These are phyloP conservation scores for Emydura subglobosa DNA, from an alignment of 2,113 vertebrate genomes.

Conservation along the genomic window DNA sequence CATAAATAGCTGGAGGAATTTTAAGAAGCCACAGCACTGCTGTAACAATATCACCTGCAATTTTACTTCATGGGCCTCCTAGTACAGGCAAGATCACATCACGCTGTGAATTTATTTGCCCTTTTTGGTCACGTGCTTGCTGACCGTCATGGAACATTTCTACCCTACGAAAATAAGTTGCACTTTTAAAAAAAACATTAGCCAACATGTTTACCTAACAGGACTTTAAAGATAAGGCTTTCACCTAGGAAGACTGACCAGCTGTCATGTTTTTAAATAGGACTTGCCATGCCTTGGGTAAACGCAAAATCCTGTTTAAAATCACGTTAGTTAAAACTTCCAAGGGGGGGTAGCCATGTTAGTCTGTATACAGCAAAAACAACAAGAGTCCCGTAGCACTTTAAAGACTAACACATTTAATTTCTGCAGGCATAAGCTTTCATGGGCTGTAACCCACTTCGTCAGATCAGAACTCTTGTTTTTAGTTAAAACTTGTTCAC, in stretches of 20 bases:
- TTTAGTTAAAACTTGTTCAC: slow-evolving; percentile 28
- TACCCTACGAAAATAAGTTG: too few relatives aligned
- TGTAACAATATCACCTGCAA: neutral
- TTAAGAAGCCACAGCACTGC: neutral
- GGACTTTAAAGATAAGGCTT: neutral
- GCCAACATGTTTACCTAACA: neutral
- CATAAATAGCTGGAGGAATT: neutral
- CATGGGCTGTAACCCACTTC: too few relatives aligned
- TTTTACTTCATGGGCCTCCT: too few relatives aligned
- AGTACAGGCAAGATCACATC: neutral
- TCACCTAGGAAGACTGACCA: neutral
- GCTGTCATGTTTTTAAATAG: neutral
- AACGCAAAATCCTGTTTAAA: neutral
- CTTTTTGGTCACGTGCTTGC: neutral
- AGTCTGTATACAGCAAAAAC: too few relatives aligned
- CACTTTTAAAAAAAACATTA: too few relatives aligned
- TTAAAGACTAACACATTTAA: too few relatives aligned
- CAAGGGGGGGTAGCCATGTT: too few relatives aligned
- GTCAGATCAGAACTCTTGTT: too few relatives aligned
- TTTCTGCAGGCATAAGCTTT: too few relatives aligned
- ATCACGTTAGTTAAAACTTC: slow-evolving; percentile 2
- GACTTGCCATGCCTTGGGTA: neutral
- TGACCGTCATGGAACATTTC: neutral
- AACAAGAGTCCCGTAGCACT: too few relatives aligned
- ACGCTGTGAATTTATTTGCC: neutral